phyloP scores from a whole-genome alignment of 2,888 invertebrate genomes.

The Hyppa rectilinea region DNA sequence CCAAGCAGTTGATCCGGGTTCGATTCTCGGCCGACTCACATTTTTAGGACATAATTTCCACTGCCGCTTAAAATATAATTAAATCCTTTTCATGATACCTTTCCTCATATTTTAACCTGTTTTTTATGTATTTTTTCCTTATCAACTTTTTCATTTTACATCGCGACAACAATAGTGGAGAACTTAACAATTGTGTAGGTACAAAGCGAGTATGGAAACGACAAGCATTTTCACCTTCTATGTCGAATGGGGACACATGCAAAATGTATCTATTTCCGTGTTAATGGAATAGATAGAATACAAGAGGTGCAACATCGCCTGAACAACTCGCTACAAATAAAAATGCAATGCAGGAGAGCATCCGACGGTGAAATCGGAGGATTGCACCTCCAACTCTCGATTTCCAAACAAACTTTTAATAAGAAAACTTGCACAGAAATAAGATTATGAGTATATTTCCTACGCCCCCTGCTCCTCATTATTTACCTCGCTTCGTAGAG shows the following conservation, averaged over 20 bases:
- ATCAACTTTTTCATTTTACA: constrained; percentile 11
- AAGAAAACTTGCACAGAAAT: constrained; percentile 83
- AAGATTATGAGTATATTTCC: constrained; percentile 76
- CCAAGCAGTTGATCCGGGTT: constrained; percentile 91
- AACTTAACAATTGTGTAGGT: background rate
- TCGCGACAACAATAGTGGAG: background rate
- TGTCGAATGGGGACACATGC: constrained; percentile 24
- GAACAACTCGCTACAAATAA: constrained; percentile 66
- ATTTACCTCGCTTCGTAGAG: constrained; percentile 51
- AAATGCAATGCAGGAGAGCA: constrained; percentile 71
- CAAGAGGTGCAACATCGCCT: constrained; percentile 10
- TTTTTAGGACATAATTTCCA: background rate
- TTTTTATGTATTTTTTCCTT: too few species aligned
- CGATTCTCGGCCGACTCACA: constrained; percentile 87
- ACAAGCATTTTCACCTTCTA: constrained; percentile 8
- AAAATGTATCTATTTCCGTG: constrained; percentile 37
- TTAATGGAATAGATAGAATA: constrained; percentile 35
- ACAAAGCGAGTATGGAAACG: background rate
- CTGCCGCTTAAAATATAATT: too few species aligned
- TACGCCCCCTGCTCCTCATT: constrained; percentile 52
- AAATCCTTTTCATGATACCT: background rate
- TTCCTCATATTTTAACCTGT: background rate
- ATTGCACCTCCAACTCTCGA: constrained; percentile 70
- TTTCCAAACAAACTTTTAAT: constrained; percentile 84
- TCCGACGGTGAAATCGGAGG: constrained; percentile 75